Evolutionary conservation across 2,888 invertebrate species (phyloP), one percentile per base, ranked within the genome.

Genomic region (Adelognathus sp.): DNA sequence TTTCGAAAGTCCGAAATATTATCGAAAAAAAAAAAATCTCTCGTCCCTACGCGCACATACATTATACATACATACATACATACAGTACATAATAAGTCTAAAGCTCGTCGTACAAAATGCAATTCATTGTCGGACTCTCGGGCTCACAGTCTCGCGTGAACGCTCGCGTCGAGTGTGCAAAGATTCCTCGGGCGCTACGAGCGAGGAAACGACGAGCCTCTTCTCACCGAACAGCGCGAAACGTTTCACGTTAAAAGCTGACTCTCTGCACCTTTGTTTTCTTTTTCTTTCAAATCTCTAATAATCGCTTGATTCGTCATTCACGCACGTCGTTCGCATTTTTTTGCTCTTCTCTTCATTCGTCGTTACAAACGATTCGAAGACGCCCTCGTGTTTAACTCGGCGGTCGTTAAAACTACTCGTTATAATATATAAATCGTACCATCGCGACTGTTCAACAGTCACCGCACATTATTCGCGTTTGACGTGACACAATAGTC

Each of bases 61-160:
- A 82, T 81, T 75, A 75, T 75, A 79, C 75, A 72, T 72, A 74
- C 61, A 78, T 80, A 74, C 69, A 74, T 78, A 79, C 79, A 82
- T 81, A 82, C 78, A 81, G n/a, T 76, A 81, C 77, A 70, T 61
- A 78, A 73, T 78, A 82, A 76, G 79, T 67, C 83, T 83, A 83
- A 80, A 83, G 81, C 83, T 79, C 79, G 76, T 80, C 75, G 81
- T 83, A 83, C 78, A 83, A 60, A 83, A 83, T 81, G 80, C 81
- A 77, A n/a, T n/a, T 79, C 64, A 67, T 79, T 50, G 56, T 54
- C 54, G 73, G 31, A 50, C 60, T 61, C 29, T 67, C 69, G n/a
- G 39, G 14, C 11, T 54, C 50, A 16, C n/a, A 14, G 52, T 31
- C n/a, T 18, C 24, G n/a, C n/a, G n/a, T n/a, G n/a, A n/a, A n/a